Evolutionary conservation across 2,888 invertebrate species (phyloP).

Genomic region (Orchesellides sinensis): DNA sequence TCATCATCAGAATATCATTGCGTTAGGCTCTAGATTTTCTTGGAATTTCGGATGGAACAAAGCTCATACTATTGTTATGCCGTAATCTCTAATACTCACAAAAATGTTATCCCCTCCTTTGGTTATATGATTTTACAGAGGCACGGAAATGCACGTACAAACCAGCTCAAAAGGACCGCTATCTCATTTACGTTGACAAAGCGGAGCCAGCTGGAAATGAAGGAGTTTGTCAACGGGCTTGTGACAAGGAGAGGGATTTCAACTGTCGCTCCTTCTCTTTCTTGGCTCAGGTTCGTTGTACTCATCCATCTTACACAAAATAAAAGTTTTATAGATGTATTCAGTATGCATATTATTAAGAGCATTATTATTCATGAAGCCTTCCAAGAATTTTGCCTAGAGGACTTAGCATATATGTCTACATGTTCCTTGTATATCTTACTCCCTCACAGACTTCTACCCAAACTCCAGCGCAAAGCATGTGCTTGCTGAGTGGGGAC

Average conservation of each 20-base stretch:
- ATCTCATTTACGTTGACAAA: constrained; percentile 77
- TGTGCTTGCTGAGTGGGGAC: constrained; percentile 77
- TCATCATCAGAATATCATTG: constrained; percentile 24
- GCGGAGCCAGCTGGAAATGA: constrained; percentile 77
- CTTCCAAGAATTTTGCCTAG: too few relatives aligned
- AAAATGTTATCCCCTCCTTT: too few relatives aligned
- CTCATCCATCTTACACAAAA: neutral
- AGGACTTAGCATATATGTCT: too few relatives aligned
- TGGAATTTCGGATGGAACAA: too few relatives aligned
- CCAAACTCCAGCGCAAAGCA: constrained; percentile 72
- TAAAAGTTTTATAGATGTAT: too few relatives aligned
- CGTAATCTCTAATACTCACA: too few relatives aligned
- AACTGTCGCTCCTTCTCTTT: constrained; percentile 78
- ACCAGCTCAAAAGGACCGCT: constrained; percentile 76
- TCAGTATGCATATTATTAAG: too few relatives aligned
- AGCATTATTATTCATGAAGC: too few relatives aligned
- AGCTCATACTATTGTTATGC: too few relatives aligned
- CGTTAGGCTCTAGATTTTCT: neutral
- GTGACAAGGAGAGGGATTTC: constrained; percentile 77
- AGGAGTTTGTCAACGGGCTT: constrained; percentile 77
- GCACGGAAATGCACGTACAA: constrained; percentile 76
- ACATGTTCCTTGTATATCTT: too few relatives aligned
- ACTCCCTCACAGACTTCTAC: constrained; percentile 48
- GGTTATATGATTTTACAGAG: constrained; percentile 71
- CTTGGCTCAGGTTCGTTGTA: constrained; percentile 75